Evolutionary conservation across 1,140 invertebrate genomes (phyloP).

Genomic region (Mya arenaria): DNA sequence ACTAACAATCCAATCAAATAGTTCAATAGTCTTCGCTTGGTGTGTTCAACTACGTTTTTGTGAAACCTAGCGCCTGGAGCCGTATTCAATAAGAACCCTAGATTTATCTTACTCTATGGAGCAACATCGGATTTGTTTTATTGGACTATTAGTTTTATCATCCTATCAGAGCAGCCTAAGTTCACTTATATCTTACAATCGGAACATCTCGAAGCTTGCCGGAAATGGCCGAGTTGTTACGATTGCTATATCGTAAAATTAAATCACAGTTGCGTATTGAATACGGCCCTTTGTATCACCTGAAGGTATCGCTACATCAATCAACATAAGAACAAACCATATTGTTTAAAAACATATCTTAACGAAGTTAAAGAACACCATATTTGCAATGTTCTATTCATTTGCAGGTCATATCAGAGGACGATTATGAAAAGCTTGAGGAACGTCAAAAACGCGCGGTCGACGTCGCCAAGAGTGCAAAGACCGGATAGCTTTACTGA

Average conservation of each 20-base stretch:
- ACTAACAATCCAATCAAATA: too few species aligned
- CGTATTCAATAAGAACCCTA: too few species aligned
- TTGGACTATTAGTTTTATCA: too few species aligned
- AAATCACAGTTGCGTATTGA: background rate
- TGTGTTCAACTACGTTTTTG: too few species aligned
- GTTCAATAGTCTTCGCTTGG: too few species aligned
- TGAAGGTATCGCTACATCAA: background rate
- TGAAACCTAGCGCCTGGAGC: too few species aligned
- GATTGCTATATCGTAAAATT: background rate
- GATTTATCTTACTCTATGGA: too few species aligned
- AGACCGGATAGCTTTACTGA: too few species aligned
- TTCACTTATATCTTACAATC: too few species aligned
- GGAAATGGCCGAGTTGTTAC: background rate
- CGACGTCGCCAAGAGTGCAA: background rate
- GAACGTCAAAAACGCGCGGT: background rate
- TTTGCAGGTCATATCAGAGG: slow-evolving; percentile 36
- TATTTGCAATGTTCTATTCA: background rate
- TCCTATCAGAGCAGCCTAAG: too few species aligned
- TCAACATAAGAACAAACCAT: background rate
- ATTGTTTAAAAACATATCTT: background rate
- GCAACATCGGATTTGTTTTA: too few species aligned
- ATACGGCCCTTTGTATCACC: background rate
- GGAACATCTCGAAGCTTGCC: too few species aligned
- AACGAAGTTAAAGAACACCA: background rate
- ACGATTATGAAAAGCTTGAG: slow-evolving; percentile 23